A percentile compares a stretch with the other conserved stretches of the same genome.
phyloP scores from a whole-genome alignment of 2,888 invertebrate species.

The Lampropteryx suffumata region DNA sequence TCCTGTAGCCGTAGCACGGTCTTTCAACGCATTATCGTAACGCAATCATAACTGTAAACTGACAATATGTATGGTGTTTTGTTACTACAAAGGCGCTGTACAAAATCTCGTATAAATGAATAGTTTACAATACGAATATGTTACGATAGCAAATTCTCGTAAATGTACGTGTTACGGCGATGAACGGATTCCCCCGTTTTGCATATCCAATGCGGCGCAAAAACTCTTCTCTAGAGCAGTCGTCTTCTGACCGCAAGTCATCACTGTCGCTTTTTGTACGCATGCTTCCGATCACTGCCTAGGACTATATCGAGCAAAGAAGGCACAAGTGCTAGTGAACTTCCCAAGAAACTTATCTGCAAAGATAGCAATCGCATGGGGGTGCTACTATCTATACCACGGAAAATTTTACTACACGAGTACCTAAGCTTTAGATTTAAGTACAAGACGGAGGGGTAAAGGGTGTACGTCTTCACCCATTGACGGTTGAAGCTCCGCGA shows the following conservation, averaged over 20 bases:
- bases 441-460: constrained; percentile 76
- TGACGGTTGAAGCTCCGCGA: constrained; percentile 82
- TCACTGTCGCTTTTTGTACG: constrained; percentile 4
- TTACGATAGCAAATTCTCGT: too few relatives aligned
- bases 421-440: constrained; percentile 66
- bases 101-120: too few relatives aligned
- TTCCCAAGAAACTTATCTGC: constrained; percentile 26
- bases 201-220: constrained; percentile 36
- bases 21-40: too few relatives aligned
- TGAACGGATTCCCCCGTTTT: constrained; percentile 43
- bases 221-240: not conserved
- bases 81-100: too few relatives aligned
- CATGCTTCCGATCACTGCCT: constrained; percentile 23
- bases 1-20: too few relatives aligned
- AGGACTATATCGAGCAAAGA: constrained; percentile 16
- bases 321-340: constrained; percentile 9
- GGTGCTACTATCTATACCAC: constrained; percentile 33
- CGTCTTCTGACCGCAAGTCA: constrained; percentile 13
- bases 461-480: constrained; percentile 81
- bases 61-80: too few relatives aligned
- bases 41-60: too few relatives aligned
- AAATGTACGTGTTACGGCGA: too few relatives aligned
- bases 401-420: constrained; percentile 63
- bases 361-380: constrained; percentile 35
- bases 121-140: too few relatives aligned